phyloP scores from a whole-genome alignment of 2,113 vertebrate genomes.

The Uropsilus gracilis region DNA sequence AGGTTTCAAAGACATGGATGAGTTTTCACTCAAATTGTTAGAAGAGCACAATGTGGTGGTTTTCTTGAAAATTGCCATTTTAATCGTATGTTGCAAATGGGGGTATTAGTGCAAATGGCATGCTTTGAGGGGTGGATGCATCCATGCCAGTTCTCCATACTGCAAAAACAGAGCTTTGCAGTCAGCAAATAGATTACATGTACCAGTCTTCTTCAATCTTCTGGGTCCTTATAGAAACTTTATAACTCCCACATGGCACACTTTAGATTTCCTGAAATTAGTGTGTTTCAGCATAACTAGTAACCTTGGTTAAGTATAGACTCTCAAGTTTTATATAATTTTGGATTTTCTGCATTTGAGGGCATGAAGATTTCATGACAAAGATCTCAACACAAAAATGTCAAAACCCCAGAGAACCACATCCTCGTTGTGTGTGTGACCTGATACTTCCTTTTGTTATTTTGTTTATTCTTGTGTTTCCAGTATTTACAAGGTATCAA shows the following conservation, averaged over 20 bases:
- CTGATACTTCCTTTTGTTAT: not conserved
- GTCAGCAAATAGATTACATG: too few species aligned
- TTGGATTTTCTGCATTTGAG: not conserved
- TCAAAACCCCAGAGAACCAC: not conserved
- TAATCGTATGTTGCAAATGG: not conserved
- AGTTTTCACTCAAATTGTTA: not conserved
- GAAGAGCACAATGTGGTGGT: not conserved
- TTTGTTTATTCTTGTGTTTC: not conserved
- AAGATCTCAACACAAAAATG: not conserved
- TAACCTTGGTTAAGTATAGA: not conserved
- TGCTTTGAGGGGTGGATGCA: not conserved
- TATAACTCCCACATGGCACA: not conserved
- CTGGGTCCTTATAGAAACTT: not conserved
- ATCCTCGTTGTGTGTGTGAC: too few species aligned
- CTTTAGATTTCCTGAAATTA: not conserved
- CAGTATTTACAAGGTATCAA: not conserved
- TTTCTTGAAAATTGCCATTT: not conserved
- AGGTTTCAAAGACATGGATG: not conserved
- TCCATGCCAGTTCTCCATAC: not conserved
- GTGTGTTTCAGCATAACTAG: not conserved
- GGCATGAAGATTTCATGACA: not conserved
- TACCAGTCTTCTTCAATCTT: too few species aligned
- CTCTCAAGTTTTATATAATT: not conserved
- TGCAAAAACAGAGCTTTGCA: rapidly evolving
- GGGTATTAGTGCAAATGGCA: not conserved